Evolutionary conservation across 92 coral and sea anemone genomes (phyloP).

Genomic region (Zoanthus sociatus): DNA sequence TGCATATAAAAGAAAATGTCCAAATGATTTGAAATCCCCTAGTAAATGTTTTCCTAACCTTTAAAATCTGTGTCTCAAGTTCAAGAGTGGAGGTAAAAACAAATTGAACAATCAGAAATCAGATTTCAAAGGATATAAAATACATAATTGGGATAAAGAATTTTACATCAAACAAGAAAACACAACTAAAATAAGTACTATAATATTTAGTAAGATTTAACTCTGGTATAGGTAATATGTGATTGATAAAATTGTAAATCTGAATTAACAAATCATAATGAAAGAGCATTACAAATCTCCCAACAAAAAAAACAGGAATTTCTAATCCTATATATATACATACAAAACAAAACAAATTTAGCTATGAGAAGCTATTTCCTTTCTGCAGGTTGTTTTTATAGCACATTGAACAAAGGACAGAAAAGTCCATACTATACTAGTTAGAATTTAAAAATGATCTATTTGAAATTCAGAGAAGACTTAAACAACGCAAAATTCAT

Average conservation of each 20-base stretch:
- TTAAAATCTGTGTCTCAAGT: not conserved
- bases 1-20: too few relatives aligned
- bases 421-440: not conserved
- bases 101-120: not conserved
- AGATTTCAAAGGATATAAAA: not conserved
- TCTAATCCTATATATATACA: not conserved
- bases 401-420: not conserved
- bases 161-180: not conserved
- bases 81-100: not conserved
- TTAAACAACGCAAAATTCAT: not conserved
- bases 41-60: not conserved
- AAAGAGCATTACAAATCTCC: too few relatives aligned
- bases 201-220: too few relatives aligned
- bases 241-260: too few relatives aligned
- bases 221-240: too few relatives aligned
- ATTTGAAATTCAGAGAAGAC: not conserved
- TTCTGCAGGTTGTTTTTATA: not conserved
- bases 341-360: not conserved
- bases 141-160: not conserved
- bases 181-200: too few relatives aligned
- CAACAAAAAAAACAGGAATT: slow-evolving; percentile 1
- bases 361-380: slow-evolving; percentile 18
- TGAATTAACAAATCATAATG: too few relatives aligned
- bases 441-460: not conserved
- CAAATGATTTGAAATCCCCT: not conserved